Conservation (phyloP, 1,140 invertebrate genomes). For the Drosophila fuyamai region DNA sequence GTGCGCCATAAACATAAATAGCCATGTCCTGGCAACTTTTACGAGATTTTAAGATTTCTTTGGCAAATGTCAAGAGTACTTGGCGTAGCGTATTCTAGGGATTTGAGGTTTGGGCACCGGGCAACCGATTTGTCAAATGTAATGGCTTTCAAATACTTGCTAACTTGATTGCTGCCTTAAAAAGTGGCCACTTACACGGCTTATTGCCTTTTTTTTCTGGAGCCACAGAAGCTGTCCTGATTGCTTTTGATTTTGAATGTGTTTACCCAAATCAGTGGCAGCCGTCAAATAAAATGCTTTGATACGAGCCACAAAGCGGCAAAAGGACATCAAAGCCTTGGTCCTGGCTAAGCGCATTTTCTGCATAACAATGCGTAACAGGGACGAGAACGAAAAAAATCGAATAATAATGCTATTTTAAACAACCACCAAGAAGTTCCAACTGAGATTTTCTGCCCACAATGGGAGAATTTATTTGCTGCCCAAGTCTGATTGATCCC, state of each 20-base stretch:
- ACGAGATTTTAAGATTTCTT: constrained; percentile 5
- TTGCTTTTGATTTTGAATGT: constrained; percentile 30
- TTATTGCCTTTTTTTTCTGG: constrained; percentile 71
- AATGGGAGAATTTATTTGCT: constrained; percentile 23
- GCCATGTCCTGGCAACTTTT: constrained; percentile 39
- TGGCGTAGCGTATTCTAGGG: background rate
- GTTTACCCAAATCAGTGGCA: constrained; percentile 73
- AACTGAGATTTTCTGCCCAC: constrained; percentile 8
- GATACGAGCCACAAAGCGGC: constrained; percentile 53
- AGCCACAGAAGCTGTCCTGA: constrained; percentile 41
- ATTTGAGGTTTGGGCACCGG: constrained; percentile 25
- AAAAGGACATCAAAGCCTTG: constrained; percentile 70
- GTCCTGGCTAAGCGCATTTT: constrained; percentile 63
- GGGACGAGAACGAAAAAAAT: constrained; percentile 25
- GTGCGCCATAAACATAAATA: constrained; percentile 52
- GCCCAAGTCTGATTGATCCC: constrained; percentile 38
- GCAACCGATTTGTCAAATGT: constrained; percentile 71
- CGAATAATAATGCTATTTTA: constrained; percentile 42
- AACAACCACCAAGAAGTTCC: constrained; percentile 17
- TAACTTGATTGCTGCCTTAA: constrained; percentile 41
- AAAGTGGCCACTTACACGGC: constrained; percentile 79
- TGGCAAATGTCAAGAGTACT: constrained; percentile 19
- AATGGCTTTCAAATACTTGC: constrained; percentile 65
- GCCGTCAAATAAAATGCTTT: constrained; percentile 74
- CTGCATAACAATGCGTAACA: constrained; percentile 75